Conservation (phyloP, 2,797 vertebrate species). For the Chanos chanos region DNA sequence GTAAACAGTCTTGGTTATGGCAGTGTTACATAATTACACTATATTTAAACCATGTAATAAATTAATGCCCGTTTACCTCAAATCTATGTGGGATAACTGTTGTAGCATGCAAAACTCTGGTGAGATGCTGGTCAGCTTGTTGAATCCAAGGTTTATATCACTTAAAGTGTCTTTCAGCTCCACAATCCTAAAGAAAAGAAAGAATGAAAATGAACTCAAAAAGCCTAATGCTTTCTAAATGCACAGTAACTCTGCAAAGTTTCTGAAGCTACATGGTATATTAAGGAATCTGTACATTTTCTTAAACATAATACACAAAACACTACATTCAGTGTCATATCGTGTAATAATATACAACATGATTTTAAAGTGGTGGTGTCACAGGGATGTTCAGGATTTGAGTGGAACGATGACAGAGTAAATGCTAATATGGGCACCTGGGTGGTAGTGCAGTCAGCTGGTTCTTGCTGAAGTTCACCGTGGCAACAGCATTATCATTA, state of each 20-base stretch:
- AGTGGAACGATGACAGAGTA: too few relatives aligned
- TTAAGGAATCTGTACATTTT: too few relatives aligned
- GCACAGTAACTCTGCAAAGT: not conserved
- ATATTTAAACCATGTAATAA: not conserved
- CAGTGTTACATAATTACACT: not conserved
- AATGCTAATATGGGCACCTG: constrained; percentile 82
- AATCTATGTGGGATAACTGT: constrained; percentile 81
- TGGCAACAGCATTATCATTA: constrained; percentile 60
- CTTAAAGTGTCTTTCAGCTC: constrained; percentile 77
- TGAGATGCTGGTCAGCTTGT: constrained; percentile 78
- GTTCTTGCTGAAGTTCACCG: constrained; percentile 90
- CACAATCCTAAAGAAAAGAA: constrained; percentile 69
- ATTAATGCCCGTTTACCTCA: constrained; percentile 78
- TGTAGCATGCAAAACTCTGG: constrained; percentile 75
- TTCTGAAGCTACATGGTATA: not conserved
- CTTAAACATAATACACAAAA: too few relatives aligned
- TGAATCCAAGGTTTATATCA: constrained; percentile 87
- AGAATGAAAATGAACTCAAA: not conserved
- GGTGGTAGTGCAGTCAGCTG: constrained; percentile 77
- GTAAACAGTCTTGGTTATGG: too few relatives aligned
- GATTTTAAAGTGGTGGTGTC: not conserved
- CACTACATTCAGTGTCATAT: not conserved
- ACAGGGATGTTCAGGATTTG: not conserved
- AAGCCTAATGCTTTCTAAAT: not conserved
- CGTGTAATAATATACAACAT: not conserved